These are phyloP conservation scores for Acrocephalus scirpaceus DNA, from an alignment of 2,797 vertebrate species.

Conservation along the genomic window DNA sequence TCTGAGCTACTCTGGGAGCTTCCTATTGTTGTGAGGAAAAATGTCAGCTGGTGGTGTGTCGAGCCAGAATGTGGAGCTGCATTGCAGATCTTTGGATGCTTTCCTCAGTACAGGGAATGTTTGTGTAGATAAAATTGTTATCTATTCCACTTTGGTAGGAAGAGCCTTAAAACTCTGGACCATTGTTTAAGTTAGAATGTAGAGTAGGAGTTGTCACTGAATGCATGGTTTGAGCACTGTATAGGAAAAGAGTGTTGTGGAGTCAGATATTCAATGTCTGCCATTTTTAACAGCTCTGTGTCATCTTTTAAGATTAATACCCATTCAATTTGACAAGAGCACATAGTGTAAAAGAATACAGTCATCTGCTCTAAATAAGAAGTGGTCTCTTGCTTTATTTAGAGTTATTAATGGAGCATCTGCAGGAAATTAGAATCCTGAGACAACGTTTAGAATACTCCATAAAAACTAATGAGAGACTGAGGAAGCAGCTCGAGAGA, in stretches of 20 bases:
- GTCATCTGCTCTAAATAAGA: slow-evolving; percentile 39
- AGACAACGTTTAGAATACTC: slow-evolving; percentile 91
- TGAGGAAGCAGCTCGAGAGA: slow-evolving; percentile 89
- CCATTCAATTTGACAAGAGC: slow-evolving; percentile 17
- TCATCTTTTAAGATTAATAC: neutral
- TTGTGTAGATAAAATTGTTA: slow-evolving; percentile 64
- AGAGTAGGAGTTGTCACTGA: neutral
- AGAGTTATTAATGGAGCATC: slow-evolving; percentile 91
- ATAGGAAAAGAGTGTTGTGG: neutral
- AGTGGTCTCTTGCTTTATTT: slow-evolving; percentile 54
- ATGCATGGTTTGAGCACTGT: neutral
- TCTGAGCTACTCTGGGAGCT: slow-evolving; percentile 29
- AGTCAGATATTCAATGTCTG: neutral
- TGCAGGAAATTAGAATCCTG: slow-evolving; percentile 90
- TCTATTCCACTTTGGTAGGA: slow-evolving; percentile 51
- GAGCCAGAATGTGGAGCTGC: slow-evolving; percentile 46
- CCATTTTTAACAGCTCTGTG: neutral
- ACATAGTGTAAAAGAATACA: slow-evolving; percentile 17
- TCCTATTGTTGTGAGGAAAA: slow-evolving; percentile 13
- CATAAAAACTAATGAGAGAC: slow-evolving; percentile 90
- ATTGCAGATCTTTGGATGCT: slow-evolving; percentile 58
- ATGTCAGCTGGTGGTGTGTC: neutral
- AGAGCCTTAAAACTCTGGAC: slow-evolving; percentile 54
- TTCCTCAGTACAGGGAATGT: slow-evolving; percentile 1
- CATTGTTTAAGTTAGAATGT: slow-evolving; percentile 21